Base-by-base conservation (phyloP, 2,113 vertebrate species). In the Ancistrus triradiatus region DNA sequence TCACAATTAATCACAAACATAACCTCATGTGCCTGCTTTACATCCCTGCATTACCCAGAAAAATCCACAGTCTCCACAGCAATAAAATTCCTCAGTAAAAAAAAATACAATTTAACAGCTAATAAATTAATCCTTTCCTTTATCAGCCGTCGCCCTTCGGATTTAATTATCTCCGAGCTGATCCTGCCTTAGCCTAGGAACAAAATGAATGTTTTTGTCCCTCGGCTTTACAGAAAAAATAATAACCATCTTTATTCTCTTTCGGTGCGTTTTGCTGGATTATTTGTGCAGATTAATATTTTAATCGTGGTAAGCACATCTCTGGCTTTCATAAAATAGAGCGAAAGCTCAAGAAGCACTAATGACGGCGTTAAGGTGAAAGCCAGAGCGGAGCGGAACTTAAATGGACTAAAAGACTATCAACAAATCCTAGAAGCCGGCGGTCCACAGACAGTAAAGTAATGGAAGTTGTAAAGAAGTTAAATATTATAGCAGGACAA, bases 221-320 rank as follows among this genome's bases (percentile, higher is more conserved):
- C 17, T 25, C 43, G 48, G 42, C 55, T 25, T 50, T 49, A 65
- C 49, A 63, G 63, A 73, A 43, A 62, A 48, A 64, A 53, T 71
- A 60, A 61, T 44, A 21, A 63, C 62, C 38, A 33, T 33, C 4
- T 5, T 33, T 5, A 33, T 33, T 40, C 15, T 58, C 33, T 22
- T 10, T 67, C 65, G 51, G 48, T 59, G 40, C 38, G 18, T 49
- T 11, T 70, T 52, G 53, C 63, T 66, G 66, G 59, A 72, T 59
- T 40, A 50, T 76, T 50, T 50, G 35, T 69, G 72, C 72, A 81
- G 66, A 71, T 73, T 69, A 52, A 56, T 58, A 66, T 62, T 68
- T 55, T 73, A 73, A 76, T 77, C 69, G 71, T 35, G 14, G 43
- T 22, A 51, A 47, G 50, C 61, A 70, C 60, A 77, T 44, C 42